Evolutionary conservation across 1,140 invertebrate species (phyloP), one percentile per base, ranked within the genome.

Genomic region (Propsilocerus akamusi): DNA sequence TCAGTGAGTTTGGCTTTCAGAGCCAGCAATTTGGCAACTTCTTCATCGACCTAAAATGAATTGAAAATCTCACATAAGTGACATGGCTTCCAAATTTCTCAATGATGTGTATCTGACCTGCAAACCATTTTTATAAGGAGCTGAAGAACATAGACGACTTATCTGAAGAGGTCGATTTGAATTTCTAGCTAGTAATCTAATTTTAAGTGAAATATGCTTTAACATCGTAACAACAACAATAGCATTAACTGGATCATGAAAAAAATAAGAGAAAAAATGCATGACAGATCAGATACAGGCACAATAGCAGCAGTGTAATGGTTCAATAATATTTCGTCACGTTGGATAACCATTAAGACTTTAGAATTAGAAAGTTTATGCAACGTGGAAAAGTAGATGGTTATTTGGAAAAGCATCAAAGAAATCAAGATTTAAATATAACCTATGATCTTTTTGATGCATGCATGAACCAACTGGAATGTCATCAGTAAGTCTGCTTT

Each of bases 1-100:
- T 78, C 74, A 56, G 73, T 71, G 8, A 89, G 57, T 60, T 82
- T 75, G 17, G 80, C 75, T 72, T 93, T 93, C 4, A 91, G 59
- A 47, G 80, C 76, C 49, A 91, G 62, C 22, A 93, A 69, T 61
- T 88, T 89, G 3, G 76, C 68, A 10, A 93, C 84, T 69, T 92
- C 86, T 62, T 85, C 76, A 58, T 74, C 70, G 55, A 88, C 79
- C 84, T 88, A 68, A 14, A 70, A 66, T 49, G 24, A 55, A 58
- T 52, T 46, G 53, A 48, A 59, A 25, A 50, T 26, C 23, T 28
- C 24, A 50, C 49, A 49, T 4, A 26, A 2, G 20, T 46, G n/a
- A 25, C 11, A 20, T 26, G 5, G 17, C 5, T 22, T 46, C 17
- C 20, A 50, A 17, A 8, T 7, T 25, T 22, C 5, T 11, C n/a